Base-by-base conservation (phyloP, 2,888 invertebrate species). In the Anticlea derivata region DNA sequence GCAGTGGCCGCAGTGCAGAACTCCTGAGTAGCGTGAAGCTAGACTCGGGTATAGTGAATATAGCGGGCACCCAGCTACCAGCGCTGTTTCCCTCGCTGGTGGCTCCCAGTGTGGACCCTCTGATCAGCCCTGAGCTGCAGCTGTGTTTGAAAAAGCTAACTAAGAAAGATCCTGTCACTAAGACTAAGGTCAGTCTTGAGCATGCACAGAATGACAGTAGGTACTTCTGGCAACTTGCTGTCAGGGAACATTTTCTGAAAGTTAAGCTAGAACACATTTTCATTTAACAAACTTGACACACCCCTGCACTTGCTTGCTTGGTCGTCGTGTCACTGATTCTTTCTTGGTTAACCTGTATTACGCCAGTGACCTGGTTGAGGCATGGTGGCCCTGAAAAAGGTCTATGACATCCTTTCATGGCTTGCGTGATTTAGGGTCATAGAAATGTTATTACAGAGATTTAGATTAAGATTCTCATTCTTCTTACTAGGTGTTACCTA, bases 121-220 rank as follows among this genome's bases (percentile, higher is more conserved):
- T 94, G 50, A 82, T 97, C 1, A 94, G 94, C 70, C 89, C 94
- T 0, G 95, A 95, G 71, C 95, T 96, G 68, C 94, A 96, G 60
- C 80, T 98, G 37, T 94, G 95, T 37, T 86, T 98, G 47, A 95
- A 96, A 64, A 98, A 97, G 81, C 94, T 98, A 80, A 94, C 93
- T 45, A 98, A 98, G 77, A 97, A 97, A 75, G 98, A 98, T 90
- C 93, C 95, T 0, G 94, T 95, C 1, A 98, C 98, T 2, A 97
- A 96, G 83, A 92, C 95, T 26, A 98, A 98, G 92, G 97, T 96
- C 41, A 8, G 8, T 6, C 4, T n/a, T n/a, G n/a, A n/a, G n/a
- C n/a, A n/a, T n/a, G n/a, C n/a, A n/a, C 97, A 98, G 86, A 95
- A 96, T 4, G 93, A 78, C 39, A 97, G 92, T 6, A 96, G n/a